Conservation (phyloP, 2,113 vertebrate species). For the Speoplatyrhinus poulsoni region DNA sequence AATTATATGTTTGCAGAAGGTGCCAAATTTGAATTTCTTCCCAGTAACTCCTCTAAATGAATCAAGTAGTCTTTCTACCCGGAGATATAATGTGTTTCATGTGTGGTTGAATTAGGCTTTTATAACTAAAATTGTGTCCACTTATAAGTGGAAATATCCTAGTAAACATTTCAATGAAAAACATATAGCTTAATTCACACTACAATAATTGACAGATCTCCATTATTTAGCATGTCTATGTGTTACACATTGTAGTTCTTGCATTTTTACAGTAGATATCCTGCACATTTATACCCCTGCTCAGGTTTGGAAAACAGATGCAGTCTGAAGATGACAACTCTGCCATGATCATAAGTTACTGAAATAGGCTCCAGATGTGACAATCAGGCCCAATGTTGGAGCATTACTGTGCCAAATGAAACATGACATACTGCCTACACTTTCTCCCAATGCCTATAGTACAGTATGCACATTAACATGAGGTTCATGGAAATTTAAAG, state of each 20-base stretch:
- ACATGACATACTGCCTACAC: conserved; percentile 35
- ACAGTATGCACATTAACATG: conserved; percentile 41
- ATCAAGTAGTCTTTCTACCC: neutral
- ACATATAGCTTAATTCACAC: too few species aligned
- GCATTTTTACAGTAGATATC: too few species aligned
- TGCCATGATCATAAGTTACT: conserved; percentile 40
- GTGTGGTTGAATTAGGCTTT: conserved; percentile 9
- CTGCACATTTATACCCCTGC: neutral
- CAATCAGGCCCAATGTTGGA: conserved; percentile 49
- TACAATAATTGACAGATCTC: too few species aligned
- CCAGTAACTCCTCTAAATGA: neutral
- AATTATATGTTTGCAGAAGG: conserved; percentile 8
- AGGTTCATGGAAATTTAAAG: conserved; percentile 41
- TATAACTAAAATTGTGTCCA: neutral
- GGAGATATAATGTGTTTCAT: conserved; percentile 17
- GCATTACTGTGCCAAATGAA: conserved; percentile 45
- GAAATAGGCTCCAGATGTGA: conserved; percentile 68
- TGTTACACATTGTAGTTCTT: too few species aligned
- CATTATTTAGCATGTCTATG: too few species aligned
- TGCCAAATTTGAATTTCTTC: neutral
- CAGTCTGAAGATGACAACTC: conserved; percentile 46
- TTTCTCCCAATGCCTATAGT: conserved; percentile 34
- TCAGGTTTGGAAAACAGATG: conserved; percentile 17
- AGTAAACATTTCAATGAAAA: neutral
- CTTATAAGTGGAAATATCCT: neutral